Conservation (phyloP, 2,797 vertebrate genomes). For the Hafferia zeledoni region DNA sequence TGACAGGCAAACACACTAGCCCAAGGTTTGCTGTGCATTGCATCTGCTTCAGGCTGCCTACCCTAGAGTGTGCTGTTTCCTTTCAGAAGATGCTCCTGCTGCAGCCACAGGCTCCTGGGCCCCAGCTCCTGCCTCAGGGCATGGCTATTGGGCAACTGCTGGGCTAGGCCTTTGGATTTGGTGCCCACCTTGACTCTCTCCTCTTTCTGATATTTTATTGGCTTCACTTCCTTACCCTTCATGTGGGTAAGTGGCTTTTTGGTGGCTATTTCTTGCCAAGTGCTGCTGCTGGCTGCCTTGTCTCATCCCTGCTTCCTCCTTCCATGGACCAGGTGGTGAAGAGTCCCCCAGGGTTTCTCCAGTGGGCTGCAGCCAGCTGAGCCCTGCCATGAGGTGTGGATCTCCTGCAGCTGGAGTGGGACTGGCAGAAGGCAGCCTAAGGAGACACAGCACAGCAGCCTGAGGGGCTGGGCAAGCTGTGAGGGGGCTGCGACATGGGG, state of each 20-base stretch:
- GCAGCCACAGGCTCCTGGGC: neutral
- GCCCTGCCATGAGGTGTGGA: neutral
- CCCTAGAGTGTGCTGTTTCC: slow-evolving; percentile 61
- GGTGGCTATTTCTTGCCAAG: neutral
- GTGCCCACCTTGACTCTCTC: neutral
- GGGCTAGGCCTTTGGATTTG: neutral
- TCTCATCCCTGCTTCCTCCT: neutral
- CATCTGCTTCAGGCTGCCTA: slow-evolving; percentile 23
- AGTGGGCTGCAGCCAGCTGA: neutral
- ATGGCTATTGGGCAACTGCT: neutral
- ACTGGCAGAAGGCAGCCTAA: neutral
- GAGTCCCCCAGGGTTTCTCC: neutral
- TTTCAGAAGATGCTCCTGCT: neutral
- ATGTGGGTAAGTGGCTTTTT: rapidly evolving
- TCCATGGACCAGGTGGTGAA: neutral
- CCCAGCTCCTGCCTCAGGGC: neutral
- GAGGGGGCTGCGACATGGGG: neutral
- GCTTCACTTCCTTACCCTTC: neutral
- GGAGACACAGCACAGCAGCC: neutral
- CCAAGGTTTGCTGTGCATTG: neutral
- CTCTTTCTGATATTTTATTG: neutral
- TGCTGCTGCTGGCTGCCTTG: neutral
- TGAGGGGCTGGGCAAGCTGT: neutral
- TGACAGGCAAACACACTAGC: neutral
- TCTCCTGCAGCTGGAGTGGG: neutral